Conservation (phyloP, 2,113 vertebrate species). For the Lepus americanus region DNA sequence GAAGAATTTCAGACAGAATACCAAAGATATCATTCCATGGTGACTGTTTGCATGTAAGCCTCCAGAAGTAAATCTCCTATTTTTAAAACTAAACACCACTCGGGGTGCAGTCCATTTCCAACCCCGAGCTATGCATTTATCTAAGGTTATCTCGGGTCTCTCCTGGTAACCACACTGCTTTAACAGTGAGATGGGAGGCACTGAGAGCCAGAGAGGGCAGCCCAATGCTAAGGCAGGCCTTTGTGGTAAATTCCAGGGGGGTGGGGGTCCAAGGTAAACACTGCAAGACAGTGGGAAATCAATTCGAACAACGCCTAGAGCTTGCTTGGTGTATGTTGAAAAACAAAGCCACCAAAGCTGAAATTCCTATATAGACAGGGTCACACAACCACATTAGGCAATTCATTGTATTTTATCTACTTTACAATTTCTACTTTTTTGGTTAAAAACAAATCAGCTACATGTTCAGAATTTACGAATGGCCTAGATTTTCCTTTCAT, state of each 20-base stretch:
- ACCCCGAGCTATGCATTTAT: background rate
- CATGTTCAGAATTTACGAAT: background rate
- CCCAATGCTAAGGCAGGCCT: background rate
- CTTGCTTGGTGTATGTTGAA: background rate
- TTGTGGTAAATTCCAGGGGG: too few species aligned
- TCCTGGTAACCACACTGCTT: background rate
- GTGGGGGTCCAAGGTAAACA: too few species aligned
- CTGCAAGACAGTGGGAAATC: too few species aligned
- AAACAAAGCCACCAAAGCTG: background rate
- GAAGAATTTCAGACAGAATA: background rate
- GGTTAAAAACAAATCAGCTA: background rate
- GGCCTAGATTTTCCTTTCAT: background rate
- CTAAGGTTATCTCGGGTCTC: background rate
- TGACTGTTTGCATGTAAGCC: background rate
- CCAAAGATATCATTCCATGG: background rate
- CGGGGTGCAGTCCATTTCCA: background rate
- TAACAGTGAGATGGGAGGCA: background rate
- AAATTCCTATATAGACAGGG: background rate
- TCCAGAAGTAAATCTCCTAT: background rate
- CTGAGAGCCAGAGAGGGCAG: background rate
- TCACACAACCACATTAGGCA: background rate
- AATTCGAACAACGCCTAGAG: too few species aligned
- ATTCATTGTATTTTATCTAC: background rate
- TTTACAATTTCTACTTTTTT: conserved; percentile 6
- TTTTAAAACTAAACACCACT: background rate